A percentile compares a stretch with the other conserved stretches of the same genome.
These are phyloP conservation scores for Bufotes viridis DNA, from an alignment of 2,797 vertebrate species.

Conservation along the genomic window DNA sequence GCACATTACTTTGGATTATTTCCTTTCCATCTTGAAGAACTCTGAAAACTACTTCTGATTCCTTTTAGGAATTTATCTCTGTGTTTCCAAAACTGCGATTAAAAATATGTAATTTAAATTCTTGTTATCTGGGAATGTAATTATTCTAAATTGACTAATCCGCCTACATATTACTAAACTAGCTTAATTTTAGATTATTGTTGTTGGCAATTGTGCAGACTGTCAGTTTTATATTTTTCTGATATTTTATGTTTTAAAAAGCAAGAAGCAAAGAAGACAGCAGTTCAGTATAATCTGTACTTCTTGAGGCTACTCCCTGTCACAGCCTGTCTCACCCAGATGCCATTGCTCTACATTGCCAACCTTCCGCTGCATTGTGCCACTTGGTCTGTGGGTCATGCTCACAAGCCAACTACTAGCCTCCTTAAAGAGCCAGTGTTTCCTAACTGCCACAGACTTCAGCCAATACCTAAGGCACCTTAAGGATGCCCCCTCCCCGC, in stretches of 20 bases:
- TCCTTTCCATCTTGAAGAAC: background rate
- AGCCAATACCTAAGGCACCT: too few species aligned
- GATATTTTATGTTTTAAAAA: background rate
- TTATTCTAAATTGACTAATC: constrained; percentile 18
- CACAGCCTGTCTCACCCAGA: too few species aligned
- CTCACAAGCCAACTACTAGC: too few species aligned
- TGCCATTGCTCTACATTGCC: too few species aligned
- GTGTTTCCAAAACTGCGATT: background rate
- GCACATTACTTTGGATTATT: constrained; percentile 1
- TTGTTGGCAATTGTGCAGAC: background rate
- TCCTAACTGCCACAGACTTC: too few species aligned
- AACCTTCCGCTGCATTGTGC: too few species aligned
- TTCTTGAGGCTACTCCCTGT: background rate
- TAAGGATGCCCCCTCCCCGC: too few species aligned
- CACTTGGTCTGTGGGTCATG: too few species aligned
- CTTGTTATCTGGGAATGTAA: background rate
- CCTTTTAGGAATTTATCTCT: background rate
- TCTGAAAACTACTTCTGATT: background rate
- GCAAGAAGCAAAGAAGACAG: background rate
- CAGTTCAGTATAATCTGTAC: background rate
- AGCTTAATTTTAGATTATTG: background rate
- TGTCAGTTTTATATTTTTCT: background rate
- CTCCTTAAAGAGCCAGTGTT: too few species aligned
- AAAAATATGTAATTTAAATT: constrained; percentile 5
- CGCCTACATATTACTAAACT: background rate